phyloP scores from a whole-genome alignment of 2,888 invertebrate species.

The Oligia fasciuncula region DNA sequence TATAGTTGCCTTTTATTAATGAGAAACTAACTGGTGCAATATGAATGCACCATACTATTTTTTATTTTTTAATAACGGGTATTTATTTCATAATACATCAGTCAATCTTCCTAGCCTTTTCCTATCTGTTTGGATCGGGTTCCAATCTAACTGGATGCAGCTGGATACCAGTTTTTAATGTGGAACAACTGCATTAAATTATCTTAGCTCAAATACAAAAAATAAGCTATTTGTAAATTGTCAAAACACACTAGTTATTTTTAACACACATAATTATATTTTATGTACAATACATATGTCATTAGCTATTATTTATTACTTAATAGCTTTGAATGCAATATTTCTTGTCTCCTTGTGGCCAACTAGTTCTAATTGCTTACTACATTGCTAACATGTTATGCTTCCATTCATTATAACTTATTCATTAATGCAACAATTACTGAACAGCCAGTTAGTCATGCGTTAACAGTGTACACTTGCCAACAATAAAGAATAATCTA shows the following conservation, averaged over 20 bases:
- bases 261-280: no score
- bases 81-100: neutral
- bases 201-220: neutral
- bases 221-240: neutral
- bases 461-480: slow-evolving; percentile 67
- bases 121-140: neutral
- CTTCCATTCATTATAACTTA: slow-evolving; percentile 61
- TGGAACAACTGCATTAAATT: neutral
- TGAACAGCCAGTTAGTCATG: slow-evolving; percentile 67
- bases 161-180: neutral
- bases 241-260: neutral
- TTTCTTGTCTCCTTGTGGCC: slow-evolving; percentile 33
- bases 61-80: neutral
- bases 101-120: neutral
- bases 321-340: slow-evolving; percentile 15
- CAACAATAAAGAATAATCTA: slow-evolving; percentile 47
- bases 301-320: neutral
- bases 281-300: no score
- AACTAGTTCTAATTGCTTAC: slow-evolving; percentile 34
- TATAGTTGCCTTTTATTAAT: slow-evolving; percentile 14
- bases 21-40: neutral
- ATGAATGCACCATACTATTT: no score
- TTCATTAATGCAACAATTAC: slow-evolving; percentile 70
- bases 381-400: slow-evolving; percentile 47
- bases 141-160: neutral